Percentiles rank a stretch among this genome's conserved stretches.
phyloP scores from a whole-genome alignment of 2,888 invertebrate genomes.

The Diarsia brunnea region DNA sequence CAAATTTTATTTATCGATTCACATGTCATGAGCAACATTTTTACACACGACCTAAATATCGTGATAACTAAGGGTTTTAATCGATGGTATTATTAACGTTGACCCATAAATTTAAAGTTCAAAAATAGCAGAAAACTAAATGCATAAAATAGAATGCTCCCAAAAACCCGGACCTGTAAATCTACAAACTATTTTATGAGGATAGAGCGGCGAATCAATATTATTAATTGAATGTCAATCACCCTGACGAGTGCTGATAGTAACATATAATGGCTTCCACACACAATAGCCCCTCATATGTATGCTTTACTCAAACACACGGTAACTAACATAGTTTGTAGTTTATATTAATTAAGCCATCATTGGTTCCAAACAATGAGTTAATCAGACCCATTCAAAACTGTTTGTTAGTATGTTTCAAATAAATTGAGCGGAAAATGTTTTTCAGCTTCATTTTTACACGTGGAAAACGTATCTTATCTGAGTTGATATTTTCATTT shows the following conservation, averaged over 20 bases:
- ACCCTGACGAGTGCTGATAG: slow-evolving; percentile 19
- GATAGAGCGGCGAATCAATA: slow-evolving; percentile 19
- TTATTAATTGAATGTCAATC: slow-evolving; percentile 52
- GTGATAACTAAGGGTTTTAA: too few species aligned
- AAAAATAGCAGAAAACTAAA: neutral
- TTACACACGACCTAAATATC: too few species aligned
- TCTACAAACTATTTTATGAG: neutral
- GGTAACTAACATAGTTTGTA: slow-evolving; percentile 16
- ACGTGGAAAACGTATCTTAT: neutral
- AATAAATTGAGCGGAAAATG: neutral
- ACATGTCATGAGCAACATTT: too few species aligned
- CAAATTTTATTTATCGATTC: too few species aligned
- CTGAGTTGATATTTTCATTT: neutral
- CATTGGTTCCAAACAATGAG: neutral
- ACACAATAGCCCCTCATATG: slow-evolving; percentile 20
- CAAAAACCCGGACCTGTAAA: neutral
- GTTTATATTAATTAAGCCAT: slow-evolving; percentile 6
- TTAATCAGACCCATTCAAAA: neutral
- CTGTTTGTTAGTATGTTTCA: neutral
- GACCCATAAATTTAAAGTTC: neutral
- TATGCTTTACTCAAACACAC: slow-evolving; percentile 6
- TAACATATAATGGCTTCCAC: slow-evolving; percentile 13
- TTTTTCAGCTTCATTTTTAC: neutral
- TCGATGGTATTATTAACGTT: too few species aligned
- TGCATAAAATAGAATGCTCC: neutral